Conservation (phyloP, 2,113 vertebrate genomes). For the Ceratotherium simum region DNA sequence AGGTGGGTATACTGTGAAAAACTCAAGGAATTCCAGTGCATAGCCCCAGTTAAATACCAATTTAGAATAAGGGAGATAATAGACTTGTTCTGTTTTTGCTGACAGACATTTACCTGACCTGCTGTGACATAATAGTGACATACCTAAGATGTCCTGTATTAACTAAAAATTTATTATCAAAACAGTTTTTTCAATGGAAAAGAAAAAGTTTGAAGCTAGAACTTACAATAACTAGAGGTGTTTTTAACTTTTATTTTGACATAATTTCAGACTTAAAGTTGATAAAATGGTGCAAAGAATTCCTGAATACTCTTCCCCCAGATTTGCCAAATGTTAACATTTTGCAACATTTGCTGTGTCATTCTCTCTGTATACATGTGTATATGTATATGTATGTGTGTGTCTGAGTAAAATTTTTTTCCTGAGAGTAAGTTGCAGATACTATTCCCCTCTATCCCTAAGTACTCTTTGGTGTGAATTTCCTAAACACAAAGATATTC, state of each 20-base stretch:
- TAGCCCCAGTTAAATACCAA: background rate
- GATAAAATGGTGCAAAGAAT: background rate
- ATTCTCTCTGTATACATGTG: background rate
- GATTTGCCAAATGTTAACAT: background rate
- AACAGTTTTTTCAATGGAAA: background rate
- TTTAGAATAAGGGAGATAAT: background rate
- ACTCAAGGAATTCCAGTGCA: no score
- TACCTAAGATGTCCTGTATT: background rate
- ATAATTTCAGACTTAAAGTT: conserved; percentile 30
- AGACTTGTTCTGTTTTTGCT: background rate
- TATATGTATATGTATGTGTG: background rate
- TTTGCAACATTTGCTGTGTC: background rate
- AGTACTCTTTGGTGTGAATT: background rate
- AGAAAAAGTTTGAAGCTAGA: background rate
- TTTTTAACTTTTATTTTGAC: conserved; percentile 6
- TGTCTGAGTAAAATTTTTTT: background rate
- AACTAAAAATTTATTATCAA: background rate
- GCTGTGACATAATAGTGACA: background rate
- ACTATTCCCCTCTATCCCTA: background rate
- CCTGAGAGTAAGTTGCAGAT: background rate
- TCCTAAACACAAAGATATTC: background rate
- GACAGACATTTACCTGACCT: background rate
- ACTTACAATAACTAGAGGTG: background rate
- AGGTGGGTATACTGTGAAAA: background rate
- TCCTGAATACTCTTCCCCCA: background rate